Percentiles rank a stretch among this genome's conserved stretches.
These are phyloP conservation scores for Parascotia fuliginaria DNA, from an alignment of 2,888 invertebrate species.

Conservation along the genomic window DNA sequence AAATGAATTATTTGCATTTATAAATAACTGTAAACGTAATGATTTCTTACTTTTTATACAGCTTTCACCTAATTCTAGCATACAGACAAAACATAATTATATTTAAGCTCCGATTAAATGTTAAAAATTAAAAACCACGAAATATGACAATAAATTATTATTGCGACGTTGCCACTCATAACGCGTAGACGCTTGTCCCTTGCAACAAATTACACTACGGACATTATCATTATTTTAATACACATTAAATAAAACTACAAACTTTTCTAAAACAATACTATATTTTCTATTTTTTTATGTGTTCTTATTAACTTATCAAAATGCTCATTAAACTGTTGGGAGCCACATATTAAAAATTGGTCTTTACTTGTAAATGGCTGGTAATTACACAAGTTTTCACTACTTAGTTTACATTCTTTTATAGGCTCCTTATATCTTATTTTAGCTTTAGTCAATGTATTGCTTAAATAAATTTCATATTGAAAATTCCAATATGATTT, in stretches of 20 bases:
- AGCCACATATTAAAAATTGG: constrained; percentile 88
- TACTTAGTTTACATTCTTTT: constrained; percentile 60
- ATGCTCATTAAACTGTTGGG: constrained; percentile 81
- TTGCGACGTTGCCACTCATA: too few relatives aligned
- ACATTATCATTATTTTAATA: not conserved
- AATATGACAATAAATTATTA: too few relatives aligned
- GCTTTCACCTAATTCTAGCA: too few relatives aligned
- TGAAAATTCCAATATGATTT: constrained; percentile 90
- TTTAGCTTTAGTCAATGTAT: constrained; percentile 18
- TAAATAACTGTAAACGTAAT: too few relatives aligned
- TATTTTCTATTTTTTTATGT: constrained; percentile 55
- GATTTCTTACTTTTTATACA: too few relatives aligned
- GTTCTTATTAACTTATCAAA: constrained; percentile 65
- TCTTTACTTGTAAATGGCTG: constrained; percentile 56
- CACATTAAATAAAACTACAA: not conserved
- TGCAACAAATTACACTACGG: too few relatives aligned
- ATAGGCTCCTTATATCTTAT: constrained; percentile 85
- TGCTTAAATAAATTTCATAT: constrained; percentile 86
- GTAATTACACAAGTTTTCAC: constrained; percentile 61
- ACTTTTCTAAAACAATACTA: constrained; percentile 64
- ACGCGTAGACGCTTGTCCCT: too few relatives aligned
- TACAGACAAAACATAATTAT: too few relatives aligned
- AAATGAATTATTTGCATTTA: too few relatives aligned
- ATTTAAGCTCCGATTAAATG: too few relatives aligned
- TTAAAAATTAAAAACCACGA: too few relatives aligned